Conservation (phyloP, 2,888 invertebrate genomes). For the Vesta saturnalis region DNA sequence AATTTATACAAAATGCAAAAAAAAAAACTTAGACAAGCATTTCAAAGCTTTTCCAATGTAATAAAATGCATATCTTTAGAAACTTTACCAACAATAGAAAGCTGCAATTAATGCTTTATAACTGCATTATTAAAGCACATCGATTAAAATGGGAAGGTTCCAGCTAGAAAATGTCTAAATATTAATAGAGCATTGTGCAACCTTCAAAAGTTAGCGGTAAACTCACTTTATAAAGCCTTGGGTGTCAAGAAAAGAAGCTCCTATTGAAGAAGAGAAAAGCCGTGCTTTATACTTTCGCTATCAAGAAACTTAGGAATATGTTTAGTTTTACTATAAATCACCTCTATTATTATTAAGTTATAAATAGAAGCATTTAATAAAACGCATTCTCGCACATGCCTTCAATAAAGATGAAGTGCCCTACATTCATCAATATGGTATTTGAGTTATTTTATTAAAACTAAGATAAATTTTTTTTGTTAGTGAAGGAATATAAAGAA, state of each 20-base stretch:
- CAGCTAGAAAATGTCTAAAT: constrained; percentile 21
- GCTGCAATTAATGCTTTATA: constrained; percentile 14
- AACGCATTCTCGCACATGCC: constrained; percentile 18
- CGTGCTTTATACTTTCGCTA: constrained; percentile 24
- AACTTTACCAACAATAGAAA: not conserved
- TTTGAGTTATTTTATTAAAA: no score
- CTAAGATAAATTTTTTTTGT: no score
- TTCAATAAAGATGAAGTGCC: constrained; percentile 6
- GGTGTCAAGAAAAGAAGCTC: constrained; percentile 24
- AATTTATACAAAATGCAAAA: not conserved
- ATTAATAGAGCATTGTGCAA: constrained; percentile 30
- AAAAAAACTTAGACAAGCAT: not conserved
- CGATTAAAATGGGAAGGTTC: constrained; percentile 11
- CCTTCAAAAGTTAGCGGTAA: constrained; percentile 26
- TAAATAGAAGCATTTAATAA: constrained; percentile 22
- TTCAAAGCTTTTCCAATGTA: not conserved
- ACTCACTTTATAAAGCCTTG: constrained; percentile 18
- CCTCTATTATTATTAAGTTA: constrained; percentile 26
- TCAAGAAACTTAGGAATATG: constrained; percentile 25
- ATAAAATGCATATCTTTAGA: not conserved
- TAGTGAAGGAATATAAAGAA: no score
- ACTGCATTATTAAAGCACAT: constrained; percentile 20
- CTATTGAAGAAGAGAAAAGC: constrained; percentile 24
- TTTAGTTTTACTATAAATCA: constrained; percentile 28
- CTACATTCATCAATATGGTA: no score